Conservation (phyloP, 2,888 invertebrate species). For the Synergus umbraculus region DNA sequence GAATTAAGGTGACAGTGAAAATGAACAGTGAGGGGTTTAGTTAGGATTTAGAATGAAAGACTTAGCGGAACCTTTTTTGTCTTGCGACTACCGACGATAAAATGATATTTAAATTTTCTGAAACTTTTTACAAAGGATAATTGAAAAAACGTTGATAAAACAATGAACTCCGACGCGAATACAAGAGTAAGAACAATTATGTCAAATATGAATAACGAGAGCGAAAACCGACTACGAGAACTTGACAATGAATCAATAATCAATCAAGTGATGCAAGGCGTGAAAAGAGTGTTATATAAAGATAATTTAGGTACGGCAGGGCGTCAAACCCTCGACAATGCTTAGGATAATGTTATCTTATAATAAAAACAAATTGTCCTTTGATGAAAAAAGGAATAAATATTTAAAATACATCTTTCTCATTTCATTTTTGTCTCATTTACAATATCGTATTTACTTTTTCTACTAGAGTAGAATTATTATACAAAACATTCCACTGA, state of each 20-base stretch:
- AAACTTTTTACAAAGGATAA: constrained; percentile 37
- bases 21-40: neutral
- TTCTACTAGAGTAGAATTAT: too few relatives aligned
- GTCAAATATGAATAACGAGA: constrained; percentile 51
- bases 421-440: constrained; percentile 37
- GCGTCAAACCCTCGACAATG: constrained; percentile 72
- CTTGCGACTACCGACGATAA: constrained; percentile 55
- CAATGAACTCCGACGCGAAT: constrained; percentile 42
- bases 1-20: constrained; percentile 42
- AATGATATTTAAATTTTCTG: constrained; percentile 42
- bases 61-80: neutral
- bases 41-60: neutral
- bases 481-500: too few relatives aligned
- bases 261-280: constrained; percentile 70
- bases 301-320: constrained; percentile 76
- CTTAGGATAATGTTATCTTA: constrained; percentile 78
- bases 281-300: constrained; percentile 75
- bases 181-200: constrained; percentile 42
- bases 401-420: constrained; percentile 75
- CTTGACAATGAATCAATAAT: constrained; percentile 68
- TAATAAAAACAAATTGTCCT: constrained; percentile 77
- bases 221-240: constrained; percentile 49
- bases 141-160: constrained; percentile 43
- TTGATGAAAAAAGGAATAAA: constrained; percentile 76
- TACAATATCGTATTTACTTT: neutral